Percentiles rank a stretch among this genome's conserved stretches.
Evolutionary conservation across 2,888 invertebrate species (phyloP).

Genomic region (Polyploca ridens): DNA sequence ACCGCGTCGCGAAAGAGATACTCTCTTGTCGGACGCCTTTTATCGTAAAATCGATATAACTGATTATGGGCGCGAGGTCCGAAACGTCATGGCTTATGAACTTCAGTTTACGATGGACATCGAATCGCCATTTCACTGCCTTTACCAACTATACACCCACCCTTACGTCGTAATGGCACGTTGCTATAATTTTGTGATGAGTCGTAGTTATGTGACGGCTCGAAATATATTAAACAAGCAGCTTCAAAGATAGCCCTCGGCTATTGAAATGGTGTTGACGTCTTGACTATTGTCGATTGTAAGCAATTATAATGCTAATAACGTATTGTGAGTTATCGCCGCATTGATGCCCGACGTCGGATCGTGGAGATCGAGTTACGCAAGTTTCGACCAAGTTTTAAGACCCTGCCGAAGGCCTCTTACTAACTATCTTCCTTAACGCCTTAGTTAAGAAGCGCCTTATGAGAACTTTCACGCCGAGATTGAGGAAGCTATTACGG

Average conservation of each 20-base stretch:
- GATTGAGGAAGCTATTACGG: constrained; percentile 84
- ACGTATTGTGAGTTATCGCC: constrained; percentile 75
- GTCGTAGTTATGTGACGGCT: not conserved
- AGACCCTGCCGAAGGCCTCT: constrained; percentile 80
- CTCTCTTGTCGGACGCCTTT: constrained; percentile 69
- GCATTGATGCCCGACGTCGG: constrained; percentile 65
- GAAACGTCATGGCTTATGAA: constrained; percentile 73
- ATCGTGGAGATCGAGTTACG: constrained; percentile 77
- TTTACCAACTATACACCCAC: constrained; percentile 32
- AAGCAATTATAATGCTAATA: constrained; percentile 73
- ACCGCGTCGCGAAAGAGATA: constrained; percentile 65
- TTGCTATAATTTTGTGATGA: not conserved
- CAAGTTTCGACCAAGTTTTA: constrained; percentile 80
- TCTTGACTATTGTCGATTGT: constrained; percentile 23
- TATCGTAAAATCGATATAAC: constrained; percentile 79
- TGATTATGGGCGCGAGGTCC: constrained; percentile 67
- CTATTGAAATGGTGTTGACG: constrained; percentile 5
- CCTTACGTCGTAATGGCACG: constrained; percentile 25
- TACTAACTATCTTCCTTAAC: constrained; percentile 82
- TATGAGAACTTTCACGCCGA: constrained; percentile 83
- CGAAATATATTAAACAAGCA: not conserved
- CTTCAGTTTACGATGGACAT: constrained; percentile 65
- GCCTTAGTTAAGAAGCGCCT: constrained; percentile 83
- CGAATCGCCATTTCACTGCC: constrained; percentile 54
- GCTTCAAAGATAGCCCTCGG: not conserved